Evolutionary conservation across 2,888 invertebrate species (phyloP).

Genomic region (Pseudolycoriella hygida): DNA sequence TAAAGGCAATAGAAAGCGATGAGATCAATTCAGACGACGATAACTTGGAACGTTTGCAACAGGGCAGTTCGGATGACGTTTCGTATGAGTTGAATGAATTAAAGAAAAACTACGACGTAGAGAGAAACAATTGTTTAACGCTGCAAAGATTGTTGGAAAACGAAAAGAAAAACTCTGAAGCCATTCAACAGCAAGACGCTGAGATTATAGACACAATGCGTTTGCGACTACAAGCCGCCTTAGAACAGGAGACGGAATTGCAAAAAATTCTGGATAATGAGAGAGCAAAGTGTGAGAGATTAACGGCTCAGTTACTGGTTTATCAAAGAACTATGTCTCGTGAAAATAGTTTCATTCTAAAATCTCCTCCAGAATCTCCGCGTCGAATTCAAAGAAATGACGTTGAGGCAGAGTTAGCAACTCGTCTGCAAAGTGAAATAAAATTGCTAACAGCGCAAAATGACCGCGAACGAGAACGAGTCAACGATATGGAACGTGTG

Average conservation of each 20-base stretch:
- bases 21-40: constrained; percentile 24
- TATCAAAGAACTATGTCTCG: constrained; percentile 25
- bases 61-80: constrained; percentile 6
- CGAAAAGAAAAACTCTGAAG: constrained; percentile 37
- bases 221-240: constrained; percentile 41
- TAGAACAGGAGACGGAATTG: constrained; percentile 44
- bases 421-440: constrained; percentile 33
- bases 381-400: constrained; percentile 13
- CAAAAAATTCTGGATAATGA: constrained; percentile 39
- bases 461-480: constrained; percentile 32
- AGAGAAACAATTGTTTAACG: constrained; percentile 35
- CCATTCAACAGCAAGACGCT: constrained; percentile 43
- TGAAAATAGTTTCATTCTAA: constrained; percentile 15
- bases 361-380: constrained; percentile 17
- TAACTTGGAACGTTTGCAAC: constrained; percentile 20
- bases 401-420: constrained; percentile 31
- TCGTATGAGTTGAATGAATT: constrained; percentile 27
- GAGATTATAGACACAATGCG: constrained; percentile 46
- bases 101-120: constrained; percentile 30
- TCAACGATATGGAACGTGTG: constrained; percentile 29
- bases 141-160: constrained; percentile 37
- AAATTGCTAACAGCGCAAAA: constrained; percentile 33
- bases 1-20: constrained; percentile 36
- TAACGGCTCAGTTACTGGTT: constrained; percentile 28
- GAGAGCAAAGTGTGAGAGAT: constrained; percentile 31